A percentile compares a stretch with the other conserved stretches of the same genome.
Conservation (phyloP, 2,888 invertebrate species). For the Linnaemya tessellans region DNA sequence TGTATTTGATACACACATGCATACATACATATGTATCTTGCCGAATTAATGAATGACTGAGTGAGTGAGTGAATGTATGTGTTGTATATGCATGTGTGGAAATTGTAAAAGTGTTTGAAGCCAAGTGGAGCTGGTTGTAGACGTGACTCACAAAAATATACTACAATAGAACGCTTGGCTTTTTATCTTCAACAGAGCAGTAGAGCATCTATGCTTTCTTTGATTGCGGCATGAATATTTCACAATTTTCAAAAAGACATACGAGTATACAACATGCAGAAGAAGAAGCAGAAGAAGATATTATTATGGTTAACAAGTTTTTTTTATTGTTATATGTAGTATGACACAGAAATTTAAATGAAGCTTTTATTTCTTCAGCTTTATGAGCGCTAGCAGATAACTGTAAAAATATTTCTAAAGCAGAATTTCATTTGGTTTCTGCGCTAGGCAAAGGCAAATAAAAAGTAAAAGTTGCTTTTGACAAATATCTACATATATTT, state of each 20-base stretch:
- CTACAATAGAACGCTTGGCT: not conserved
- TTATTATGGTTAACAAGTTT: conserved; percentile 1
- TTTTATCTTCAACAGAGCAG: conserved; percentile 32
- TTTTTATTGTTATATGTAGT: not conserved
- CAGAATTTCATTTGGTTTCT: not conserved
- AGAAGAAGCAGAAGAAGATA: no score
- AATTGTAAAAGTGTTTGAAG: no score
- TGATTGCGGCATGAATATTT: conserved; percentile 5
- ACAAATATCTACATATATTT: conserved; percentile 8
- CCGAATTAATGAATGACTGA: not conserved
- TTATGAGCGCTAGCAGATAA: not conserved
- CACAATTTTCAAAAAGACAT: not conserved
- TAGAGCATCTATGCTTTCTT: conserved; percentile 29
- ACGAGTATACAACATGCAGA: no score
- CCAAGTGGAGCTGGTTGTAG: not conserved
- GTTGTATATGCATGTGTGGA: conserved; percentile 4
- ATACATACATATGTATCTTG: not conserved
- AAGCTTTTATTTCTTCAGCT: not conserved
- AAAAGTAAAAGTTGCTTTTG: conserved; percentile 44
- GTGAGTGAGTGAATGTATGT: not conserved
- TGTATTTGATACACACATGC: not conserved
- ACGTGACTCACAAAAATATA: not conserved
- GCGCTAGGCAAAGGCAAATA: not conserved
- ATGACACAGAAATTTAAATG: conserved; percentile 34
- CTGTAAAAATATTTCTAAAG: conserved; percentile 1